Evolutionary conservation across 1,140 invertebrate genomes (phyloP).

Genomic region (Eciton burchellii): DNA sequence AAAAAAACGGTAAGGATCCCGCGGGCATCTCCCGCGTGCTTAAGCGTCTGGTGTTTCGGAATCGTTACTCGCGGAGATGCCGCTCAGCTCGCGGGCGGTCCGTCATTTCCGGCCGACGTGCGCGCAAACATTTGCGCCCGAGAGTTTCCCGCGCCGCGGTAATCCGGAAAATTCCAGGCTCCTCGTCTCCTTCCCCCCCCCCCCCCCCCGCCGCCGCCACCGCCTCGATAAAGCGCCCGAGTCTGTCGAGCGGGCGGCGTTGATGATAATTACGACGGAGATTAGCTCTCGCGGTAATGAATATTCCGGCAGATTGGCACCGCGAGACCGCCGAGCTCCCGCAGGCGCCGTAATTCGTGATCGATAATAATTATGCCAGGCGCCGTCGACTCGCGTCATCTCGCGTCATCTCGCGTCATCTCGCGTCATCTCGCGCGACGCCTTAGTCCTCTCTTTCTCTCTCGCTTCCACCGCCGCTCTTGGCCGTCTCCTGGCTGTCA

Average conservation of each 20-base stretch:
- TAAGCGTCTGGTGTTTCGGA: not conserved
- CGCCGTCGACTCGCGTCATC: conserved; percentile 56
- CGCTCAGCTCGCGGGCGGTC: not conserved
- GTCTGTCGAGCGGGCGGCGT: conserved; percentile 1
- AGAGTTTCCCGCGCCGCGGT: conserved; percentile 13
- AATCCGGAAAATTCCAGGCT: conserved; percentile 40
- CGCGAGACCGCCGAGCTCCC: conserved; percentile 48
- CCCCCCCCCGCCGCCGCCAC: too few relatives aligned
- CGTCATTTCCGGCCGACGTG: conserved; percentile 11
- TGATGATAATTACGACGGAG: conserved; percentile 65
- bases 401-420: too few relatives aligned
- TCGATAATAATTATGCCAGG: conserved; percentile 73
- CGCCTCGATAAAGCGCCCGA: conserved; percentile 22
- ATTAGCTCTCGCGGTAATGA: conserved; percentile 69
- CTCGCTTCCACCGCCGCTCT: conserved; percentile 18
- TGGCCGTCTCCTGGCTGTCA: conserved; percentile 15
- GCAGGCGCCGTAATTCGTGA: conserved; percentile 64
- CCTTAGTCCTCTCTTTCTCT: conserved; percentile 24
- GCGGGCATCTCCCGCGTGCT: not conserved
- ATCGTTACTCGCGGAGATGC: not conserved
- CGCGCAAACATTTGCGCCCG: conserved; percentile 46
- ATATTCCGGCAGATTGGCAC: conserved; percentile 69
- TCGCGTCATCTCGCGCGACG: conserved; percentile 28
- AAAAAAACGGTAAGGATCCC: not conserved
- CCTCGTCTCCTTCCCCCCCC: too few relatives aligned